Evolutionary conservation across 1,140 invertebrate genomes (phyloP), one percentile per base, ranked within the genome.

Genomic region (Zaprionus capensis): DNA sequence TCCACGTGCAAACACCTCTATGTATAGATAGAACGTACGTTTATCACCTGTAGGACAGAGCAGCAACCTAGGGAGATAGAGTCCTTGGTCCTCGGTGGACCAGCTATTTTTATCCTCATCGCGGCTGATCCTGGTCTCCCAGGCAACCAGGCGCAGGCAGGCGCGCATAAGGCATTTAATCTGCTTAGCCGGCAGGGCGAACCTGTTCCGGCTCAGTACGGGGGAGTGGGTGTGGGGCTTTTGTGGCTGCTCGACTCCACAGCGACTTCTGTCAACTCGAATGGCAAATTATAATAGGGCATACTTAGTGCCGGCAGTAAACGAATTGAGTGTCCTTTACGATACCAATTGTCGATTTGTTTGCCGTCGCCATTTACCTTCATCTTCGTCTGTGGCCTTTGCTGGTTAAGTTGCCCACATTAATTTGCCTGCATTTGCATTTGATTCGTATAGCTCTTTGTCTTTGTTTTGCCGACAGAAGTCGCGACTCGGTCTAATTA

Each of bases 61-160:
- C 15, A 44, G 41, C 41, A 46, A 28, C 24, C 26, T 34, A 6
- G 1, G 2, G 38, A 67, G 28, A 17, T 55, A 24, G 24, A 49
- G 41, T 62, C 34, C 56, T 9, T 44, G 22, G 44, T 58, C 22
- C 17, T 14, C 44, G 38, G 41, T 59, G 71, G 56, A 84, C 73
- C 66, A 80, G 63, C 82, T 85, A 87, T 86, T 85, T 86, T 85
- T 85, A 82, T 82, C 79, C 71, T 69, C 72, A 24, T n/a, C 24
- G 84, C 64, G 77, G 70, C 67, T 88, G 84, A 86, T 86, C 84
- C 84, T 62, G 73, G 83, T 75, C 69, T 70, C 83, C 77, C 77
- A 55, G 83, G 83, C 83, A 86, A 75, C 82, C 49, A 24, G 6
- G 41, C 41, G 6, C 15, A n/a, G 38, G 41, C 41, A 44, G 6